A percentile compares a stretch with the other conserved stretches of the same genome.
These are phyloP conservation scores for Sciurus carolinensis DNA, from an alignment of 2,797 vertebrate genomes.

Conservation along the genomic window DNA sequence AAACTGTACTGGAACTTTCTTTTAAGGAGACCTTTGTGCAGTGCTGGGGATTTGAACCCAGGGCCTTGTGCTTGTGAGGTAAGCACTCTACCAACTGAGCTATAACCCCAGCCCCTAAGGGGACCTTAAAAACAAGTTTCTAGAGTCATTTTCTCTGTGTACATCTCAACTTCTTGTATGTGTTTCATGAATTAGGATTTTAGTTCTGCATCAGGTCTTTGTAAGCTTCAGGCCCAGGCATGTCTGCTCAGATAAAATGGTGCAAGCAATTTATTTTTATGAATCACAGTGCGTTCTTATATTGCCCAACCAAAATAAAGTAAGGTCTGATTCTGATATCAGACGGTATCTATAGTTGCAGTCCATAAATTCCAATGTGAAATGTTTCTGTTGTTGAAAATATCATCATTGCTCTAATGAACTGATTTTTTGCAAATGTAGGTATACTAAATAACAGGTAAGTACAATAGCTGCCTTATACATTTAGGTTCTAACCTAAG, in stretches of 20 bases:
- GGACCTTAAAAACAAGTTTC: neutral
- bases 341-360: neutral
- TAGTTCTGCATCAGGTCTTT: neutral
- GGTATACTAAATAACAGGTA: neutral
- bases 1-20: neutral
- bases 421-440: neutral
- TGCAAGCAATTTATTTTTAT: neutral
- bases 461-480: neutral
- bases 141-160: neutral
- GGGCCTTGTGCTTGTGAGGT: too few species aligned
- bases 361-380: neutral
- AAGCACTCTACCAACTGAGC: too few species aligned
- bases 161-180: neutral
- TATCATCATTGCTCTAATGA: neutral
- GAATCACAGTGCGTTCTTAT: neutral
- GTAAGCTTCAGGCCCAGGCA: neutral
- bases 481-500: neutral
- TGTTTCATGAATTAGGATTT: neutral
- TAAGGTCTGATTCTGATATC: neutral
- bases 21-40: neutral
- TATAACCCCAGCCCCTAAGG: too few species aligned
- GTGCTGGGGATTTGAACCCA: too few species aligned
- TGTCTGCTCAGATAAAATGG: neutral
- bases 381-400: neutral
- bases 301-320: neutral